phyloP scores from a whole-genome alignment of 1,140 invertebrate genomes.

The Zophobas atratus region DNA sequence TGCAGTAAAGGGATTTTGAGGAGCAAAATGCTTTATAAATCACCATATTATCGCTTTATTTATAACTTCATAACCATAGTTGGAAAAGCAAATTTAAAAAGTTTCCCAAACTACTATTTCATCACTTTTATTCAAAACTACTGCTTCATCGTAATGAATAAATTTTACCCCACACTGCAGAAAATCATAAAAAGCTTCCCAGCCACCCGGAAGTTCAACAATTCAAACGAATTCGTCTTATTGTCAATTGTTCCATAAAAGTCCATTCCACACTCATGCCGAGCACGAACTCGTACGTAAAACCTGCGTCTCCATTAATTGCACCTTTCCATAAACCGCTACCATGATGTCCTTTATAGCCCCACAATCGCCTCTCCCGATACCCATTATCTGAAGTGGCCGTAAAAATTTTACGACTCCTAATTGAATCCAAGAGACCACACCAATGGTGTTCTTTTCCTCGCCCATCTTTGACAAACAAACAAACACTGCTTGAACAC shows the following conservation, averaged over 20 bases:
- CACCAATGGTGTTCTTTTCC: slow-evolving; percentile 9
- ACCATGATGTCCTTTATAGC: neutral
- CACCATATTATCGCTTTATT: too few species aligned
- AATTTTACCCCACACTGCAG: too few species aligned
- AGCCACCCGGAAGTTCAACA: neutral
- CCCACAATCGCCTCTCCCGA: neutral
- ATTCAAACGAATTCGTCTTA: neutral
- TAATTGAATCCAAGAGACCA: slow-evolving; percentile 22
- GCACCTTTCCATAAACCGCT: too few species aligned
- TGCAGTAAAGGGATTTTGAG: too few species aligned
- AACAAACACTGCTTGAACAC: slow-evolving; percentile 6
- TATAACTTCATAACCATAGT: too few species aligned
- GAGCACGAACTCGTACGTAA: neutral
- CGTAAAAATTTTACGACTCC: slow-evolving; percentile 20
- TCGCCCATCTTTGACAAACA: slow-evolving; percentile 1
- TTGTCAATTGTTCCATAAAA: neutral
- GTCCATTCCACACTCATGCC: neutral
- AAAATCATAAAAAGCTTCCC: neutral
- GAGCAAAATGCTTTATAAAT: too few species aligned
- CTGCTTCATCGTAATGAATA: too few species aligned
- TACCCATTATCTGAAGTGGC: slow-evolving; percentile 10
- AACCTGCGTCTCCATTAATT: neutral
- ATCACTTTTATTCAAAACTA: too few species aligned
- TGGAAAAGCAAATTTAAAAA: too few species aligned
- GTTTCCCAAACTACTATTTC: too few species aligned